Percentiles rank a stretch among this genome's conserved stretches.
Conservation (phyloP, 2,797 vertebrate species). For the Mus spretus region DNA sequence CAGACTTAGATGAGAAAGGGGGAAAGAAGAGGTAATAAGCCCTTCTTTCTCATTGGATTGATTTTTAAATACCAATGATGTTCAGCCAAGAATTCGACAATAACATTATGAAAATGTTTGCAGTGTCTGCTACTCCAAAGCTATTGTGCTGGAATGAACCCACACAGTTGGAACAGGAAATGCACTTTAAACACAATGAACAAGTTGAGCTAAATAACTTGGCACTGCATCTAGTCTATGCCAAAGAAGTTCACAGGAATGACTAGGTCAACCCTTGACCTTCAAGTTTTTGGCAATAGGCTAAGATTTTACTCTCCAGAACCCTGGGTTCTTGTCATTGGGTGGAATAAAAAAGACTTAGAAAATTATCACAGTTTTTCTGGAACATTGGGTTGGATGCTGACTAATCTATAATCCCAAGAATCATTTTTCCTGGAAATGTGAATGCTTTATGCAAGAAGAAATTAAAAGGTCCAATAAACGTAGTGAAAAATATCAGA, state of each 20-base stretch:
- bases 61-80: slow-evolving; percentile 14
- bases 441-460: background rate
- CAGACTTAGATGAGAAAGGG: background rate
- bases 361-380: background rate
- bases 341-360: background rate
- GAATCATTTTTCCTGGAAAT: slow-evolving; percentile 24
- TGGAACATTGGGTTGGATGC: background rate
- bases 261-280: background rate
- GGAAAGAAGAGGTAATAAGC: background rate
- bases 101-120: slow-evolving; percentile 8
- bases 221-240: background rate
- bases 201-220: slow-evolving; percentile 62
- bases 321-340: background rate
- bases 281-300: background rate
- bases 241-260: slow-evolving; percentile 1
- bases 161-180: background rate
- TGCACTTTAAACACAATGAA: slow-evolving; percentile 40
- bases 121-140: background rate
- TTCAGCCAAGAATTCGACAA: background rate
- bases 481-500: background rate
- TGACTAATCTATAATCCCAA: background rate
- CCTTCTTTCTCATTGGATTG: background rate
- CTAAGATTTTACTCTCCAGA: background rate
- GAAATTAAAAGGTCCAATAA: background rate
- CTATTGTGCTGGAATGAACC: slow-evolving; percentile 32